Evolutionary conservation across 2,888 invertebrate species (phyloP).

Genomic region (Eupithecia insigniata): DNA sequence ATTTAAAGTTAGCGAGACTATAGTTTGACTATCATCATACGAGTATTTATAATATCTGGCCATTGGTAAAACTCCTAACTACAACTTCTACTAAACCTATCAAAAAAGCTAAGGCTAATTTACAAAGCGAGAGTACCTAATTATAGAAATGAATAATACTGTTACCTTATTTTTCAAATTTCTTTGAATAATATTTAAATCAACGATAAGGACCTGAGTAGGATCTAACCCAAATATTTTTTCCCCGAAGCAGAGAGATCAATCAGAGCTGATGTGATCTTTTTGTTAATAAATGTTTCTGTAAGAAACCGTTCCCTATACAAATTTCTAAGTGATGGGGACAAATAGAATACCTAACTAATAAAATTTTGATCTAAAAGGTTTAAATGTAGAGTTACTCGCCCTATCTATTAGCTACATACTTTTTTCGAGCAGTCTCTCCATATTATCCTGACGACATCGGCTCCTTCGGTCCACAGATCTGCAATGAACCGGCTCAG

Average conservation of each 20-base stretch:
- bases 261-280: neutral
- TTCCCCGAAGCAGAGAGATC: neutral
- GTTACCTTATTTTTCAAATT: too few relatives aligned
- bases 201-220: neutral
- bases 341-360: neutral
- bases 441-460: constrained; percentile 77
- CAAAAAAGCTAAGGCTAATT: too few relatives aligned
- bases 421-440: constrained; percentile 81
- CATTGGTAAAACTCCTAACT: too few relatives aligned
- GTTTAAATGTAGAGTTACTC: neutral
- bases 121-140: too few relatives aligned
- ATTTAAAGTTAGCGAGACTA: too few relatives aligned
- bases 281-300: neutral
- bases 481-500: constrained; percentile 75
- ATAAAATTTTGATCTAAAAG: neutral
- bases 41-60: too few relatives aligned
- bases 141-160: too few relatives aligned
- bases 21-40: too few relatives aligned
- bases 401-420: constrained; percentile 36
- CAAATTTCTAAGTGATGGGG: neutral
- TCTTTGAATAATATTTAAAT: neutral
- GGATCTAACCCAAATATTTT: neutral
- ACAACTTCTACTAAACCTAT: too few relatives aligned
- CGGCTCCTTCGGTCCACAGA: constrained; percentile 78
- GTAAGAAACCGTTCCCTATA: neutral